Percentiles rank a stretch among this genome's conserved stretches.
Evolutionary conservation across 35 echinoderm and acorn worm species (phyloP).

Genomic region (Apostichopus japonicus): DNA sequence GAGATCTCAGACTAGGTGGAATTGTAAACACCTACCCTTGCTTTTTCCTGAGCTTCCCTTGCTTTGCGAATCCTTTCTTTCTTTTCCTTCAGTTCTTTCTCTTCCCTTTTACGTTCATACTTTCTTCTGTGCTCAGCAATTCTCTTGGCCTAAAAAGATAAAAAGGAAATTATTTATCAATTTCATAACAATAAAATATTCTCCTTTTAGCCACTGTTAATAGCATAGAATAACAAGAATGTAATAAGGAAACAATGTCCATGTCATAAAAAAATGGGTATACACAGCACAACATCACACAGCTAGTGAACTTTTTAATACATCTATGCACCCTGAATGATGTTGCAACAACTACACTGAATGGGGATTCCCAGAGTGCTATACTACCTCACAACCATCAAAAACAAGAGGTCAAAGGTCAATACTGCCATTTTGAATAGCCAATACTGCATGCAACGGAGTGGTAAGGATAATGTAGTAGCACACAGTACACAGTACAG

Average conservation of each 20-base stretch:
- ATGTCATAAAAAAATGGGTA: too few relatives aligned
- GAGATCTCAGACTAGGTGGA: too few relatives aligned
- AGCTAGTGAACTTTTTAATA: not conserved
- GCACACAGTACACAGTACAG: not conserved
- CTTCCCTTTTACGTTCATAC: conserved; percentile 88
- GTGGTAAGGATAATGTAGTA: not conserved
- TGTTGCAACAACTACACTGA: not conserved
- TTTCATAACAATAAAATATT: not conserved
- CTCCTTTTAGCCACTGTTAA: too few relatives aligned
- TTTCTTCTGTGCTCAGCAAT: conserved; percentile 93
- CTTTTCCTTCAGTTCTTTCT: conserved; percentile 80
- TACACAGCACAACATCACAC: too few relatives aligned
- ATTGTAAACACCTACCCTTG: conserved; percentile 63
- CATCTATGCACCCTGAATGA: not conserved
- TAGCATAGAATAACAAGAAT: too few relatives aligned
- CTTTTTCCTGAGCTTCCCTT: conserved; percentile 91
- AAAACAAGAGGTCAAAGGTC: not conserved
- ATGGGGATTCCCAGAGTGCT: not conserved
- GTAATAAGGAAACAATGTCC: too few relatives aligned
- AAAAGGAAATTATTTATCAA: conserved; percentile 11
- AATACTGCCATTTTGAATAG: not conserved
- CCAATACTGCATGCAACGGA: not conserved
- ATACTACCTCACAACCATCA: not conserved
- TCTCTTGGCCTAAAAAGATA: conserved; percentile 69
- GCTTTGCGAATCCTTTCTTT: conserved; percentile 78